These are phyloP conservation scores for Nylanderia fulva DNA, from an alignment of 1,140 invertebrate species.

Conservation along the genomic window DNA sequence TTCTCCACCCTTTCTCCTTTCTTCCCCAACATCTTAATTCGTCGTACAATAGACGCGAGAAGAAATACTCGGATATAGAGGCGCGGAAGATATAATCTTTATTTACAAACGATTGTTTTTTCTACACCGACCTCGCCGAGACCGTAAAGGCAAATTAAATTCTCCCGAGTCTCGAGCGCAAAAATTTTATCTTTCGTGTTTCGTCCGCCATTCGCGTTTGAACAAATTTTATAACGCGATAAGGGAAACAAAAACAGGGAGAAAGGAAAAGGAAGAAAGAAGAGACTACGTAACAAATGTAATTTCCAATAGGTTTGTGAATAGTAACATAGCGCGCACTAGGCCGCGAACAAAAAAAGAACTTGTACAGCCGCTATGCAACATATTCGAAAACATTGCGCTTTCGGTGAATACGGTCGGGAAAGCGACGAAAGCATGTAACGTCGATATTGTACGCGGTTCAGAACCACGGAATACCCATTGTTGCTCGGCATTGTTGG, in stretches of 20 bases:
- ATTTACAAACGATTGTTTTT: slow-evolving; percentile 13
- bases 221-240: slow-evolving; percentile 37
- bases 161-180: not conserved
- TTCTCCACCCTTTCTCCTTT: too few relatives aligned
- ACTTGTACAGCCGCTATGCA: slow-evolving; percentile 33
- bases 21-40: too few relatives aligned
- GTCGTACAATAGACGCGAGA: not conserved
- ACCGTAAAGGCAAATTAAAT: slow-evolving; percentile 54
- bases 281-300: slow-evolving; percentile 22
- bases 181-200: slow-evolving; percentile 32
- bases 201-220: not conserved
- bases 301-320: slow-evolving; percentile 51
- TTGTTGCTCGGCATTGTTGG: slow-evolving; percentile 57
- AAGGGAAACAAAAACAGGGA: slow-evolving; percentile 19
- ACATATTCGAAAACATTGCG: slow-evolving; percentile 48
- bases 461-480: slow-evolving; percentile 27
- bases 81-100: not conserved
- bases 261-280: not conserved
- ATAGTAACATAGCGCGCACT: slow-evolving; percentile 2
- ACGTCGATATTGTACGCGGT: slow-evolving; percentile 42
- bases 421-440: slow-evolving; percentile 18
- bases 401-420: slow-evolving; percentile 7
- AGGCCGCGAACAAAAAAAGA: slow-evolving; percentile 33
- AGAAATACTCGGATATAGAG: not conserved
- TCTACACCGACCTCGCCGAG: not conserved